Conservation (phyloP, 2,113 vertebrate genomes). For the Salvelinus fontinalis region DNA sequence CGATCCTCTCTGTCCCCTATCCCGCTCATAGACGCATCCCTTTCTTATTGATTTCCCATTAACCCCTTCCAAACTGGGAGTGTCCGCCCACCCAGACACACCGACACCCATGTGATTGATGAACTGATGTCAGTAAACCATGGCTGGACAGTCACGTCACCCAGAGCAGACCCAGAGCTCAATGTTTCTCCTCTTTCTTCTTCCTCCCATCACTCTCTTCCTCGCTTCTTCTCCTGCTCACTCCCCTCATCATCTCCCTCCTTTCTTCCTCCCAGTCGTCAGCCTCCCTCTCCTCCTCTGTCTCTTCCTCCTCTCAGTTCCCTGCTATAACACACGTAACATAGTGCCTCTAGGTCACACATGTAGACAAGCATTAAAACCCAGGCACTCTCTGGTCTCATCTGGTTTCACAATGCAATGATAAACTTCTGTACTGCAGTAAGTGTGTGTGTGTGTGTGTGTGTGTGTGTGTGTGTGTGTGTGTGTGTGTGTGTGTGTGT, state of each 20-base stretch:
- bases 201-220: constrained; percentile 10
- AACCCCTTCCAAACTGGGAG: constrained; percentile 73
- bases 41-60: constrained; percentile 77
- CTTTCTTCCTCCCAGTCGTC: neutral
- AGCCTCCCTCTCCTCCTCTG: constrained; percentile 3
- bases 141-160: constrained; percentile 55
- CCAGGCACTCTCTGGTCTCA: constrained; percentile 41
- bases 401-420: constrained; percentile 52
- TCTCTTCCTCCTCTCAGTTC: constrained; percentile 32
- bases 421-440: constrained; percentile 21
- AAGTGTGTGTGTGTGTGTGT: constrained; percentile 9
- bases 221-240: neutral
- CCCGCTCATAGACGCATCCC: constrained; percentile 71
- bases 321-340: constrained; percentile 53
- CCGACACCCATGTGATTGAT: constrained; percentile 70
- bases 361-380: constrained; percentile 41
- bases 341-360: constrained; percentile 46
- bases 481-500: neutral
- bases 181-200: constrained; percentile 12
- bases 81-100: constrained; percentile 61
- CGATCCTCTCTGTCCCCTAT: constrained; percentile 54
- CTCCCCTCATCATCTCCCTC: neutral
- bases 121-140: constrained; percentile 50
- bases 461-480: neutral
- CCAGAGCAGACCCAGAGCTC: constrained; percentile 29